Evolutionary conservation across 2,113 vertebrate genomes (phyloP), one percentile per base, ranked within the genome.

Genomic region (Cairina moschata): DNA sequence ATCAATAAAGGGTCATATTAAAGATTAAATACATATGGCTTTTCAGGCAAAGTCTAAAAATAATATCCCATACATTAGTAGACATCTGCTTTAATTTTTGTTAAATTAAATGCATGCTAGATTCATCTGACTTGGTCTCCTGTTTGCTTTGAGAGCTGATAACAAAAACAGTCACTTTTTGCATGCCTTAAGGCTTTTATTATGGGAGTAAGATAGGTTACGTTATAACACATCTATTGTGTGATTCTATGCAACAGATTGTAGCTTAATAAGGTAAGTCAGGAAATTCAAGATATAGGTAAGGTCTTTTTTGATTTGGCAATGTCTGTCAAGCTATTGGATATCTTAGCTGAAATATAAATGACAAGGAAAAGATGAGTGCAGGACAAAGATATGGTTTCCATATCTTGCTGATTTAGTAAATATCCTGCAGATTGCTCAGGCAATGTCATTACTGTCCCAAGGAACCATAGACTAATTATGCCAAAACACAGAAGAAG

Each of bases 221-320:
- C 63, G 77, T 56, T 92, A 52, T 52, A 91, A 79, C 86, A 65
- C 42, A 75, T 46, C 90, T 69, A 88, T 80, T 93, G 54, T 90
- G 82, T 62, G 77, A 90, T 56, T 79, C 83, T n/a, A 34, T 85
- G 81, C 82, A 84, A 83, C 44, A 85, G 83, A 90, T 58, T 88
- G 90, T 71, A 72, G 67, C 72, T 93, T 95, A 95, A 94, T 93
- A 96, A 94, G 18, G 22, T 85, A 81, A 74, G 55, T 74, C 86
- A 91, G 89, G 88, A 97, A 95, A 96, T 89, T 90, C 90, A 92
- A 96, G 71, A 83, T 77, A 88, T 2, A 83, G 1, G 36, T 80
- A 74, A 78, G 38, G 91, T 62, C 66, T 93, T 93, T 63, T 88
- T 74, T 95, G 69, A 91, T 76, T 88, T 87, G 36, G 36, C 80